Percentiles rank a stretch among this genome's conserved stretches.
These are phyloP conservation scores for Uromys caudimaculatus DNA, from an alignment of 2,797 vertebrate genomes.

Conservation along the genomic window DNA sequence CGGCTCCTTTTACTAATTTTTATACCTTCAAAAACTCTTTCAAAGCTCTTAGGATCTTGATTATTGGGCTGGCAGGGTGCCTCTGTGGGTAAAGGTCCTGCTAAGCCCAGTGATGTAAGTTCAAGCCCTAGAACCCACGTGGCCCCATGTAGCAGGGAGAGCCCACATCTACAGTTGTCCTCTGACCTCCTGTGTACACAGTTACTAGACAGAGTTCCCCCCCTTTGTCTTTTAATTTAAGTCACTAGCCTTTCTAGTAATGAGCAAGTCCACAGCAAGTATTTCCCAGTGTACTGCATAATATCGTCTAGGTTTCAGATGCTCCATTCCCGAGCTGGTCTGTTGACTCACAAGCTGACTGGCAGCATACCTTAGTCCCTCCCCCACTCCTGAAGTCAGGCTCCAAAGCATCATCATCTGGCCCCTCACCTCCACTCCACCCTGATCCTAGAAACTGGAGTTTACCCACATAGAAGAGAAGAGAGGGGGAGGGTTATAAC, in stretches of 20 bases:
- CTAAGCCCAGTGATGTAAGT: not conserved
- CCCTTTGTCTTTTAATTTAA: conserved; percentile 2
- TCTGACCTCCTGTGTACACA: not conserved
- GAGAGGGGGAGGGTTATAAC: not conserved
- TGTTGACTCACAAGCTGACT: not conserved
- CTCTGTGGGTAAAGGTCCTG: not conserved
- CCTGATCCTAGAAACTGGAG: not conserved
- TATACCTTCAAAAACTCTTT: not conserved
- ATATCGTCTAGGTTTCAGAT: not conserved
- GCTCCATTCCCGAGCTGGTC: not conserved
- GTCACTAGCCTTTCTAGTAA: not conserved
- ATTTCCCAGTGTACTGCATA: not conserved
- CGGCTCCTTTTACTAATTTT: conserved; percentile 36
- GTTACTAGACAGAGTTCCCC: conserved; percentile 11
- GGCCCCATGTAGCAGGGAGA: not conserved
- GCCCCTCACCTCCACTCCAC: not conserved
- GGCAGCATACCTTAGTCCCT: not conserved
- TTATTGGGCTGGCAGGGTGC: not conserved
- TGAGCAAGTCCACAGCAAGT: not conserved
- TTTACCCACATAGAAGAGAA: not conserved
- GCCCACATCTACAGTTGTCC: too few species aligned
- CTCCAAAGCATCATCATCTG: not conserved
- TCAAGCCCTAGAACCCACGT: not conserved
- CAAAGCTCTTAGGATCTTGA: not conserved
- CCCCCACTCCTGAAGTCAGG: not conserved